A percentile compares a stretch with the other conserved stretches of the same genome.
phyloP scores from a whole-genome alignment of 2,113 vertebrate genomes.

The Lycaon pictus region DNA sequence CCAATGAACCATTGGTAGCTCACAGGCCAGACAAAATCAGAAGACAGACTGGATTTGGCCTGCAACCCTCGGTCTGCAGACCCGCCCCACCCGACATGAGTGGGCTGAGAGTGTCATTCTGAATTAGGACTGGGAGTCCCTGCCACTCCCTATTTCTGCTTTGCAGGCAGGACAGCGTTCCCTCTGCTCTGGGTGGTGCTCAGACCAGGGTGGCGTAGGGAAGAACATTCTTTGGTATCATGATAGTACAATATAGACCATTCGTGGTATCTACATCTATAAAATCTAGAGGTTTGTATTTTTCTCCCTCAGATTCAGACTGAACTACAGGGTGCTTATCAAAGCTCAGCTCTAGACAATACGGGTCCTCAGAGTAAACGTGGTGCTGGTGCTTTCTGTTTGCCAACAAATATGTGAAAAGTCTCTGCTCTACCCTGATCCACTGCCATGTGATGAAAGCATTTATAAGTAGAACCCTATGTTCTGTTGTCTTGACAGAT shows the following conservation, averaged over 20 bases:
- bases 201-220: not conserved
- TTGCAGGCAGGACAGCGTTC: rapidly evolving
- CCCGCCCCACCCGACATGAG: not conserved
- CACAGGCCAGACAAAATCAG: not conserved
- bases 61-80: not conserved
- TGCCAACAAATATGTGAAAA: not conserved
- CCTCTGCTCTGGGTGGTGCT: not conserved
- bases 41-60: not conserved
- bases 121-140: not conserved
- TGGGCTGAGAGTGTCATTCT: not conserved
- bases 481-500: not conserved
- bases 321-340: not conserved
- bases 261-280: not conserved
- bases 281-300: not conserved
- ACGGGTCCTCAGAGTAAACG: not conserved
- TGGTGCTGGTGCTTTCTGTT: not conserved
- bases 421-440: not conserved
- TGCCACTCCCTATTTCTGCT: not conserved
- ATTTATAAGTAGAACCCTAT: not conserved
- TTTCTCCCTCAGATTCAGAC: not conserved
- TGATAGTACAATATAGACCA: not conserved
- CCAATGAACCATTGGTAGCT: not conserved
- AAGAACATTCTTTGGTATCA: not conserved
- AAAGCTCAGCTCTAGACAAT: not conserved
- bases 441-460: not conserved